These are phyloP conservation scores for Isaurus tuberculatus DNA, from an alignment of 92 coral and sea anemone species.

Conservation along the genomic window DNA sequence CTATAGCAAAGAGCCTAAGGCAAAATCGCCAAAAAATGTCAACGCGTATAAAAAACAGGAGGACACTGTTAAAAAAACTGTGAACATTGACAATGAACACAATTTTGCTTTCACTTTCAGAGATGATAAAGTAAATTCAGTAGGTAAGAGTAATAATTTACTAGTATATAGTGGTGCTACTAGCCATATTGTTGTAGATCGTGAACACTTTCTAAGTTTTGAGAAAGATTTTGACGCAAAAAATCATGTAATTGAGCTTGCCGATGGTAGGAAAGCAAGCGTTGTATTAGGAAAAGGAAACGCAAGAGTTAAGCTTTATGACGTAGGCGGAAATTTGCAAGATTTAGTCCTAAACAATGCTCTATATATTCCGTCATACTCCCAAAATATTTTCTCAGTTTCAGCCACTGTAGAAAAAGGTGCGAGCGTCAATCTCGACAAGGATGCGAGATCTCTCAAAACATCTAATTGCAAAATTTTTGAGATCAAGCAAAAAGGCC, in stretches of 20 bases:
- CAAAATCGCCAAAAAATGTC: background rate
- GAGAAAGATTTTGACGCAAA: background rate
- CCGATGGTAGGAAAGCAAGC: no score
- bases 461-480: no score
- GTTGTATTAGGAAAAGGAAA: no score
- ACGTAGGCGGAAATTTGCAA: no score
- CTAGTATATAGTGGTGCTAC: conserved; percentile 27
- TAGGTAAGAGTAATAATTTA: background rate
- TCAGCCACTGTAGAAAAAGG: no score
- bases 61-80: background rate
- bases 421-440: no score
- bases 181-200: conserved; percentile 16
- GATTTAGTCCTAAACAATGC: no score
- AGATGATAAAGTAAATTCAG: background rate
- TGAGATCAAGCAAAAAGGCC: no score
- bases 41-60: background rate
- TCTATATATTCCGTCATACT: no score
- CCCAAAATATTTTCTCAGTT: no score
- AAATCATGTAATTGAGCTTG: background rate
- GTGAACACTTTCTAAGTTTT: background rate
- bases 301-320: no score
- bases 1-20: background rate
- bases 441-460: no score
- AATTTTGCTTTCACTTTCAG: background rate
- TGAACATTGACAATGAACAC: conserved; percentile 5